phyloP scores from a whole-genome alignment of 2,113 vertebrate species.

The Myodes glareolus region DNA sequence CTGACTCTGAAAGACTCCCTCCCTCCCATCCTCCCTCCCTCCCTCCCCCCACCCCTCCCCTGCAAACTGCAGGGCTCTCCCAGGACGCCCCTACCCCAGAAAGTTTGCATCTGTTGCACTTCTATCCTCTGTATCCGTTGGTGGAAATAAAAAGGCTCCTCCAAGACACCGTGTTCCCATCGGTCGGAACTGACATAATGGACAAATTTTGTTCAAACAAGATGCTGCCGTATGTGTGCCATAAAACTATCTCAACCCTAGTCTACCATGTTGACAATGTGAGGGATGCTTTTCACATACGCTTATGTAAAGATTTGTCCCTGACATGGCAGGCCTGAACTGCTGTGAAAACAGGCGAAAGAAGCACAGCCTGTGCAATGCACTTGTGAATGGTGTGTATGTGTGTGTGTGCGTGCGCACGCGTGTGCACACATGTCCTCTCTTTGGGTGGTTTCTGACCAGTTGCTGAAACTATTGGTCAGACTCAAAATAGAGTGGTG shows the following conservation, averaged over 20 bases:
- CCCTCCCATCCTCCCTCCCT: fast-evolving
- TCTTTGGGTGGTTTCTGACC: constrained; percentile 15
- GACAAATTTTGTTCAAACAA: not conserved
- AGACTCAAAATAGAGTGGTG: not conserved
- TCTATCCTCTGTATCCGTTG: not conserved
- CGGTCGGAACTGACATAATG: not conserved
- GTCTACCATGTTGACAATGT: not conserved
- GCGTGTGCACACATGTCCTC: not conserved
- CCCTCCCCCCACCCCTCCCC: no score
- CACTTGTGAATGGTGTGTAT: not conserved
- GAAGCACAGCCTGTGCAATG: not conserved
- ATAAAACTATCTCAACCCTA: not conserved
- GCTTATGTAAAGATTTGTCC: not conserved
- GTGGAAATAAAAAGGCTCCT: not conserved
- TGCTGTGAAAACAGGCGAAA: not conserved
- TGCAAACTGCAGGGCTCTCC: not conserved
- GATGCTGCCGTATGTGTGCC: not conserved
- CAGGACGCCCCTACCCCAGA: not conserved
- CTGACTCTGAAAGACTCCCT: not conserved
- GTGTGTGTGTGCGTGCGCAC: not conserved
- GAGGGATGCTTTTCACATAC: not conserved
- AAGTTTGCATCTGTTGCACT: not conserved
- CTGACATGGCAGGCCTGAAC: not conserved
- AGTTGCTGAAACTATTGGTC: not conserved
- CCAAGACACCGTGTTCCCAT: not conserved